Evolutionary conservation across 2,113 vertebrate genomes (phyloP).

Genomic region (Choloepus hoffmanni): DNA sequence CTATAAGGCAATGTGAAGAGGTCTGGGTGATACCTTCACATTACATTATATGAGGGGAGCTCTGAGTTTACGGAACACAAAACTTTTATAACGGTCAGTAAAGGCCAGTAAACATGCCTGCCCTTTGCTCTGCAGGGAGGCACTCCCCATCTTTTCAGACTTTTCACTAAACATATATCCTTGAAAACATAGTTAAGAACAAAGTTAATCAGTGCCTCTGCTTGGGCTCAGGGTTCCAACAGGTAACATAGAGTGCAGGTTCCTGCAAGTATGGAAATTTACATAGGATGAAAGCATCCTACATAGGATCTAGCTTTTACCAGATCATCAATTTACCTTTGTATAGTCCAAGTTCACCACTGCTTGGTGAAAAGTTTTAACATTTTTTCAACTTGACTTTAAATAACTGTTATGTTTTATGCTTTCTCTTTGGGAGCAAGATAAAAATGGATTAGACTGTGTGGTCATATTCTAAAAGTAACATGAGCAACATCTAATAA

Average conservation of each 20-base stretch:
- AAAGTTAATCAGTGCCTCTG: background rate
- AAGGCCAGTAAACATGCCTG: background rate
- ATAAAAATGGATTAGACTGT: slow-evolving; percentile 62
- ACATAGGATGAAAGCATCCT: background rate
- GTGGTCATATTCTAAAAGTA: slow-evolving; percentile 49
- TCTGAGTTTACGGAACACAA: background rate
- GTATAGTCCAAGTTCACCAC: slow-evolving; percentile 41
- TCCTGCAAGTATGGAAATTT: background rate
- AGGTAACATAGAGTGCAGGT: background rate
- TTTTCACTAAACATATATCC: background rate
- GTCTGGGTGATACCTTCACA: background rate
- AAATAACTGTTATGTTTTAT: slow-evolving; percentile 67
- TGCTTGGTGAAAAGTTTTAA: slow-evolving; percentile 50
- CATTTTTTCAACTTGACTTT: slow-evolving; percentile 50
- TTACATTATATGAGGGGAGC: background rate
- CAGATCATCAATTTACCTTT: slow-evolving; percentile 34
- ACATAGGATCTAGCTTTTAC: background rate
- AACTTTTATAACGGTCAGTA: background rate
- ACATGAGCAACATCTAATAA: slow-evolving; percentile 39
- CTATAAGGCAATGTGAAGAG: background rate
- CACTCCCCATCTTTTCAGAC: background rate
- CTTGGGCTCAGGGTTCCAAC: background rate
- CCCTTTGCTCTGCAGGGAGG: background rate
- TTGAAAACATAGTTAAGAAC: slow-evolving; percentile 3
- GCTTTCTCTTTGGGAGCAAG: slow-evolving; percentile 59